Evolutionary conservation across 2,888 invertebrate genomes (phyloP), one percentile per base, ranked within the genome.

Genomic region (Troilus luridus): DNA sequence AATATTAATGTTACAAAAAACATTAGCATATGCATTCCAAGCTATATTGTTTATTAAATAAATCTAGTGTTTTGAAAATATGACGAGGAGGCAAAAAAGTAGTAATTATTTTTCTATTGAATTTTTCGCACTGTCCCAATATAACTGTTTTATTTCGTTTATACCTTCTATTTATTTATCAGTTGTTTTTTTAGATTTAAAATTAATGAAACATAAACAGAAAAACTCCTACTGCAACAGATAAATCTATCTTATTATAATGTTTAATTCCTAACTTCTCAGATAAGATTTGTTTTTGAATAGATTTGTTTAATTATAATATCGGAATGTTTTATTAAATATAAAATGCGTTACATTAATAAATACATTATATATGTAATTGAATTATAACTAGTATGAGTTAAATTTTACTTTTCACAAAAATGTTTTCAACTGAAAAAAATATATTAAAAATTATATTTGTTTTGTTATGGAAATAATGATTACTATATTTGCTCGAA

Each of bases 111-210:
- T 85, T 85, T 85, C 54, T 85, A 85, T 56, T 21, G 21, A 54
- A 81, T 54, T 54, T 85, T 85, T 85, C 10, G 85, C 85, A 85
- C 85, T 85, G 85, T 85, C 85, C 85, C 85, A 21, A 85, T 85
- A 85, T 85, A 85, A 85, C 7, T 77, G 7, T 7, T 77, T 41
- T 77, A 41, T 77, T 77, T 14, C 17, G 10, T 72, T 24, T 72
- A 27, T 72, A 21, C 12, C 64, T 64, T 64, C 11, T 3, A 64
- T 64, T 24, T 0, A 64, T 10, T n/a, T 64, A 64, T 64, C 64
- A 27, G 24, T 12, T 24, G 2, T 41, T 41, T 7, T 62, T 24
- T 67, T 27, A 67, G 24, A 67, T 27, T 67, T 67, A 67, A 67
- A 67, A 27, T 27, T 67, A 27, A 67, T 27, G 27, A 12, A 67